These are phyloP conservation scores for Lepus townsendii DNA, from an alignment of 2,797 vertebrate species.

Conservation along the genomic window DNA sequence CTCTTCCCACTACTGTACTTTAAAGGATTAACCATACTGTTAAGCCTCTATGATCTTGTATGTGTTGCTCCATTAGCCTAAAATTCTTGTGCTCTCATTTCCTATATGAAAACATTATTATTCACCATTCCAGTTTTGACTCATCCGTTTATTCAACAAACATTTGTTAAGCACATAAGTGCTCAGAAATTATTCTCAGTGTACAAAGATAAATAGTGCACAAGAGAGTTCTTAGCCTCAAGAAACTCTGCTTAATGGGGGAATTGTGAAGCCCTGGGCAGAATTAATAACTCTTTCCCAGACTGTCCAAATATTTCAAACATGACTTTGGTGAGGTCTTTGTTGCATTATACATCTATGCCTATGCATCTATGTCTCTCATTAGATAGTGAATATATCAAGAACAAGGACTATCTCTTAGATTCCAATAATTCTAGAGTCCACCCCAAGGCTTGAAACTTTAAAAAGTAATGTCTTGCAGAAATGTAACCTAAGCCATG, in stretches of 20 bases:
- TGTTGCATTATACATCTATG: neutral
- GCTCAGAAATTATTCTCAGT: slow-evolving; percentile 9
- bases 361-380: neutral
- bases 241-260: neutral
- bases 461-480: neutral
- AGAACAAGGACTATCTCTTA: neutral
- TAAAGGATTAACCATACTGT: neutral
- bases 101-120: neutral
- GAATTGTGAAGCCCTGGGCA: neutral
- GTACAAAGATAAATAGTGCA: neutral
- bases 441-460: neutral
- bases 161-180: neutral
- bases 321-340: neutral
- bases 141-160: slow-evolving; percentile 30
- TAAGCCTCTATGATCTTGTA: neutral
- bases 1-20: neutral
- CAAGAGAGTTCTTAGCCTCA: neutral
- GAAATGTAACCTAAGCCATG: neutral
- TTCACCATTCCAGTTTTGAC: neutral
- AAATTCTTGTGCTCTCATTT: slow-evolving; percentile 6
- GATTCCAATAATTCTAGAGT: neutral
- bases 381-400: neutral
- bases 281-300: neutral
- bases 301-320: slow-evolving; percentile 2
- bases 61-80: neutral